Evolutionary conservation across 2,888 invertebrate species (phyloP).

Genomic region (Pyrgus malvae): DNA sequence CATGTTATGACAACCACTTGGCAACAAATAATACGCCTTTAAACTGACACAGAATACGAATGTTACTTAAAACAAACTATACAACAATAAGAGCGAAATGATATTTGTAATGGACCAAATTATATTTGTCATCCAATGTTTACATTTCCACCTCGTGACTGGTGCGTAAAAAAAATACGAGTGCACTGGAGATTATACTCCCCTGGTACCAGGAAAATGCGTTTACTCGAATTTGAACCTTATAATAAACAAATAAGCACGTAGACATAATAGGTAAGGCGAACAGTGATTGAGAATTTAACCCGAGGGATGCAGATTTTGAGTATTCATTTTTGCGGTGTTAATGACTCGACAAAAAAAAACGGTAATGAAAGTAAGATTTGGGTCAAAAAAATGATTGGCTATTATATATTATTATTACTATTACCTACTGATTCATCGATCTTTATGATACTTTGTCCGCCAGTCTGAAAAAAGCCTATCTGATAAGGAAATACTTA

Average conservation of each 20-base stretch:
- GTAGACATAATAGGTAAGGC: background rate
- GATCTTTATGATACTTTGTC: no score
- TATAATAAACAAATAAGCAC: background rate
- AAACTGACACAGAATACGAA: background rate
- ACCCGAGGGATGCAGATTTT: no score
- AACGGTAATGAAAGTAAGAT: no score
- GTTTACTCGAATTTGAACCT: slow-evolving; percentile 5
- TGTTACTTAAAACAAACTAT: background rate
- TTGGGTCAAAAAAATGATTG: no score
- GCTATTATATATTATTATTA: no score
- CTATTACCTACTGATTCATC: no score
- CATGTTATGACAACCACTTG: slow-evolving; percentile 18
- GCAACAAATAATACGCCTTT: slow-evolving; percentile 8
- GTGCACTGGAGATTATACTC: slow-evolving; percentile 11
- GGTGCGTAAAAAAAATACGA: slow-evolving; percentile 17
- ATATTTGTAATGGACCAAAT: background rate
- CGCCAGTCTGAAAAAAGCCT: no score
- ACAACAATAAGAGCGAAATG: background rate
- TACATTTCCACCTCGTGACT: slow-evolving; percentile 23
- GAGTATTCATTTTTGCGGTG: no score
- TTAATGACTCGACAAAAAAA: no score
- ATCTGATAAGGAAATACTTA: no score
- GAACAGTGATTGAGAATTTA: background rate
- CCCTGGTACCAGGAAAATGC: background rate
- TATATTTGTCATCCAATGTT: slow-evolving; percentile 6